phyloP scores from a whole-genome alignment of 2,113 vertebrate genomes.

The Xiphias gladius region DNA sequence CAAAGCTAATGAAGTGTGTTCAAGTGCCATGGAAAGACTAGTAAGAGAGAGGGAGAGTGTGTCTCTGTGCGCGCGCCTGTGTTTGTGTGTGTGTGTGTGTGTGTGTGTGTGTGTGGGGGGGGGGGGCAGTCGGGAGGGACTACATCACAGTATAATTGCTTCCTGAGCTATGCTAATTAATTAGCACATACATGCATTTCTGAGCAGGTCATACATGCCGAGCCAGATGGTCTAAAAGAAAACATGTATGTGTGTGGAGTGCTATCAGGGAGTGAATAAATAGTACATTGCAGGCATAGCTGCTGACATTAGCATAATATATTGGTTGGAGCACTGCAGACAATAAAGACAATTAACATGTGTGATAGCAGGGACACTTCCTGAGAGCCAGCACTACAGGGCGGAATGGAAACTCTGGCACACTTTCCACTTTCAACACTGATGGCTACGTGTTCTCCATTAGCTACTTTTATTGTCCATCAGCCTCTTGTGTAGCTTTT shows the following conservation, averaged over 20 bases:
- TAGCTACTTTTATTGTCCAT: conserved; percentile 37
- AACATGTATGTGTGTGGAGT: conserved; percentile 74
- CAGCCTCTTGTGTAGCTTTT: neutral
- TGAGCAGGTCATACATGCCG: conserved; percentile 77
- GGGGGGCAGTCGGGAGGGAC: conserved; percentile 4
- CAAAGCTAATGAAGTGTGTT: conserved; percentile 82
- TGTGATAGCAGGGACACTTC: conserved; percentile 69
- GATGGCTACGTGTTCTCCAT: conserved; percentile 48
- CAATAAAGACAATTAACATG: conserved; percentile 78
- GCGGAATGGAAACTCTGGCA: conserved; percentile 64
- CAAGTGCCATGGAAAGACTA: conserved; percentile 70
- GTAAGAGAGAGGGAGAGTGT: conserved; percentile 42
- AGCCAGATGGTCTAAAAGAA: conserved; percentile 80
- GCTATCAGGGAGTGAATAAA: conserved; percentile 70
- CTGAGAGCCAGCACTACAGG: conserved; percentile 54
- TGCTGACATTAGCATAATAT: conserved; percentile 77
- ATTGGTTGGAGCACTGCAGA: conserved; percentile 71
- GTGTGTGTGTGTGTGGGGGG: neutral
- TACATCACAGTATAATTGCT: conserved; percentile 79
- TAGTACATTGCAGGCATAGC: conserved; percentile 61
- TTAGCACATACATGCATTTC: conserved; percentile 83
- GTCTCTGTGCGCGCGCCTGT: no score
- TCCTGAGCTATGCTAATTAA: conserved; percentile 84
- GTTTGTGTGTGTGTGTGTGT: conserved; percentile 5
- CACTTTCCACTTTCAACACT: conserved; percentile 48